Base-by-base conservation (phyloP, 2,888 invertebrate species). In the Eubasilissa splendida region DNA sequence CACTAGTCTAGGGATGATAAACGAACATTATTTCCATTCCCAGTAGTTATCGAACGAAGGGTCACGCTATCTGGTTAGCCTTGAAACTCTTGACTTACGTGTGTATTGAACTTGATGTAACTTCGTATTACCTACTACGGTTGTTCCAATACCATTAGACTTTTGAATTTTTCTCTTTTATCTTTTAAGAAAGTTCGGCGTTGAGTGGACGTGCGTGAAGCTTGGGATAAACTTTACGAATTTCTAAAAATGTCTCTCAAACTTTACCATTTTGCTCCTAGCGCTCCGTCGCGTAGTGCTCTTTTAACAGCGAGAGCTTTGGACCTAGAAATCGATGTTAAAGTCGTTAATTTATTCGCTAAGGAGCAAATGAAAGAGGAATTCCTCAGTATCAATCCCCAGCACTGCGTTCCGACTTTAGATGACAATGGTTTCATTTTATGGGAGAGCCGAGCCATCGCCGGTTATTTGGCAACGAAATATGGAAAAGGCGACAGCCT, bases 361-460 rank as follows among this genome's bases (percentile, higher is more conserved):
- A 93, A 92, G 85, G 92, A 93, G 85, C 93, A 93, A 85, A 84
- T 92, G 0, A 88, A 89, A 79, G 90, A 91, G 68, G 91, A 90
- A 84, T 93, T 92, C 84, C 83, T 90, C 68, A 89, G 92, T 88
- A 89, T 93, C 66, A 94, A 94, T 86, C 93, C 93, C 5, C 93
- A 93, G 85, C 93, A 94, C 86, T 91, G 91, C 80, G 88, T 95
- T 4, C 94, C 94, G 9, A 94, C 94, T 9, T 87, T 95, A 79
- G 92, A 92, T 42, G 94, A 94, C 86, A 90, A 92, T 80, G 93
- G 93, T 11, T 93, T 93, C 85, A 86, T 90, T 12, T 83, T 94
- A 71, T 94, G 93, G 93, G 94, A 94, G 86, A 93, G 93, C 84
- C 90, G 92, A 58, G 93, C 94, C 9, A 94, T 94, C 81, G 90